Evolutionary conservation across 2,113 vertebrate species (phyloP).

Genomic region (Pelecanoides urinatrix): DNA sequence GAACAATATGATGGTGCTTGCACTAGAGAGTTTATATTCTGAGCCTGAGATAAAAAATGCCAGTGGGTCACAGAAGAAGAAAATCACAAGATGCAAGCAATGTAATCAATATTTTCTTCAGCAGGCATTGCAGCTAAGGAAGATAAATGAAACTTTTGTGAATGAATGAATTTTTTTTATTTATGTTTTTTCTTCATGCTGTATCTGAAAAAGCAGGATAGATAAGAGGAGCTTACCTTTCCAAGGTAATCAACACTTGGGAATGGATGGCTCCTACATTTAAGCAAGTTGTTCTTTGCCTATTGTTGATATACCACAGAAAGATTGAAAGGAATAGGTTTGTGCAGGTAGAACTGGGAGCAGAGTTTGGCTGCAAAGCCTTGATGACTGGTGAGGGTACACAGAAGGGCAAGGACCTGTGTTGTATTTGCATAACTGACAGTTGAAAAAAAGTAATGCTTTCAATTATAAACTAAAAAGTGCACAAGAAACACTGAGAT

Average conservation of each 20-base stretch:
- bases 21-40: not conserved
- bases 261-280: not conserved
- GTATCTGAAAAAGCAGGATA: not conserved
- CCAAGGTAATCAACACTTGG: not conserved
- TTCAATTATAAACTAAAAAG: not conserved
- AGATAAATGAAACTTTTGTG: not conserved
- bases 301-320: not conserved
- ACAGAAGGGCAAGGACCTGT: not conserved
- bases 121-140: not conserved
- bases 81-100: not conserved
- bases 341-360: slow-evolving; percentile 12
- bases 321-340: slow-evolving; percentile 15
- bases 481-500: not conserved
- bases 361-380: slow-evolving; percentile 1
- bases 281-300: not conserved
- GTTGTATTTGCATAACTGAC: slow-evolving; percentile 19
- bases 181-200: not conserved
- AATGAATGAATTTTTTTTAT: not conserved
- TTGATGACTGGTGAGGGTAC: not conserved
- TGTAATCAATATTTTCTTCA: not conserved
- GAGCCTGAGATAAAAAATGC: not conserved
- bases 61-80: not conserved
- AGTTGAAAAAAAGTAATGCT: not conserved
- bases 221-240: not conserved
- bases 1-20: not conserved